Evolutionary conservation across 35 echinoderm and acorn worm species (phyloP).

Genomic region (Diadema setosum): DNA sequence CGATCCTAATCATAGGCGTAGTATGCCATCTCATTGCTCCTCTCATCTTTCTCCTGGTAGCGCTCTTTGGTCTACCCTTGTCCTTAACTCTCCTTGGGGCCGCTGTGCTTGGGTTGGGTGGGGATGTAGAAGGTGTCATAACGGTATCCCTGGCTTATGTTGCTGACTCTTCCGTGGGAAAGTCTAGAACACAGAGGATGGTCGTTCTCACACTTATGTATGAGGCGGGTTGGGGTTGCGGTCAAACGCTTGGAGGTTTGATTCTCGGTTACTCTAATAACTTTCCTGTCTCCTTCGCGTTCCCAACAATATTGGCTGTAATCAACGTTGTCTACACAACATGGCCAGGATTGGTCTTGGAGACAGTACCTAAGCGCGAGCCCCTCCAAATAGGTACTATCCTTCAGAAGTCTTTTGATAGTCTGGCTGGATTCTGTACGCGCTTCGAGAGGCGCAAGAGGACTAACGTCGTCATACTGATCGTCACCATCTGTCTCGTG

Average conservation of each 20-base stretch:
- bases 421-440: no score
- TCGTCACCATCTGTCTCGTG: not conserved
- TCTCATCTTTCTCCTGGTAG: not conserved
- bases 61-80: not conserved
- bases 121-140: not conserved
- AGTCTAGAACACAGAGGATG: not conserved
- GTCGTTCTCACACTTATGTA: not conserved
- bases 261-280: not conserved
- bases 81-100: not conserved
- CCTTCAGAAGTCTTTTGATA: no score
- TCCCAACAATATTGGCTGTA: not conserved
- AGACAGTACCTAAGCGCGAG: not conserved
- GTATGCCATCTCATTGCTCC: not conserved
- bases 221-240: not conserved
- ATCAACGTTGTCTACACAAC: not conserved
- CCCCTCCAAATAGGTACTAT: no score
- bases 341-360: not conserved
- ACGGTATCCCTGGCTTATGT: not conserved
- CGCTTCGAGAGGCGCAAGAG: no score
- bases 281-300: not conserved
- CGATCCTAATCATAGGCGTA: slow-evolving; percentile 5
- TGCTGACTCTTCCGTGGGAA: not conserved
- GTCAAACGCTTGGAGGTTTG: not conserved
- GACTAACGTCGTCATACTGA: no score
- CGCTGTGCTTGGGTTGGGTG: not conserved